Percentiles rank a stretch among this genome's conserved stretches.
These are phyloP conservation scores for Cetoscarus ocellatus DNA, from an alignment of 2,797 vertebrate genomes.

Conservation along the genomic window DNA sequence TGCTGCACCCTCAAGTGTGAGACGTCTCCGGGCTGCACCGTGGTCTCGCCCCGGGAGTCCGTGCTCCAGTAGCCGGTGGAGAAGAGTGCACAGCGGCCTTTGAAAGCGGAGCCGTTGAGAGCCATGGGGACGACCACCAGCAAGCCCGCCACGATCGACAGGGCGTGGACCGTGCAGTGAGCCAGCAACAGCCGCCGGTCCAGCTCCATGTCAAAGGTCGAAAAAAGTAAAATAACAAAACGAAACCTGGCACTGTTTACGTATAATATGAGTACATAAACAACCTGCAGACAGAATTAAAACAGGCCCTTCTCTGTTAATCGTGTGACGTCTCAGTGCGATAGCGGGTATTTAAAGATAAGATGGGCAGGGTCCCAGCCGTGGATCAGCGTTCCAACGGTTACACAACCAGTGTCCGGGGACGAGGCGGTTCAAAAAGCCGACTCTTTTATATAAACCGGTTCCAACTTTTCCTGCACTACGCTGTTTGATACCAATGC, in stretches of 20 bases:
- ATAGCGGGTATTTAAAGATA: conserved; percentile 37
- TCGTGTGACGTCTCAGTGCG: neutral
- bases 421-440: too few relatives aligned
- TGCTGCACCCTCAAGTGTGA: conserved; percentile 81
- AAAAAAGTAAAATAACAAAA: neutral
- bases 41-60: conserved; percentile 59
- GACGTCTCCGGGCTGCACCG: conserved; percentile 49
- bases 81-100: conserved; percentile 87
- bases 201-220: conserved; percentile 77
- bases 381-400: neutral
- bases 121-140: conserved; percentile 86
- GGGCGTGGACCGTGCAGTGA: conserved; percentile 84
- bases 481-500: too few relatives aligned
- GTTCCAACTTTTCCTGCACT: too few relatives aligned
- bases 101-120: conserved; percentile 86
- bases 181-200: conserved; percentile 83
- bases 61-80: conserved; percentile 83
- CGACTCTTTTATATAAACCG: too few relatives aligned
- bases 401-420: conserved; percentile 26
- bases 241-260: neutral
- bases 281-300: neutral
- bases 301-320: neutral
- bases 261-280: rapidly evolving
- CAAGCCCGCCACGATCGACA: conserved; percentile 79
- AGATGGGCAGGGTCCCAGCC: conserved; percentile 32